Percentiles rank a stretch among this genome's conserved stretches.
Conservation (phyloP, 2,888 invertebrate species). For the Protodeltote pygarga region DNA sequence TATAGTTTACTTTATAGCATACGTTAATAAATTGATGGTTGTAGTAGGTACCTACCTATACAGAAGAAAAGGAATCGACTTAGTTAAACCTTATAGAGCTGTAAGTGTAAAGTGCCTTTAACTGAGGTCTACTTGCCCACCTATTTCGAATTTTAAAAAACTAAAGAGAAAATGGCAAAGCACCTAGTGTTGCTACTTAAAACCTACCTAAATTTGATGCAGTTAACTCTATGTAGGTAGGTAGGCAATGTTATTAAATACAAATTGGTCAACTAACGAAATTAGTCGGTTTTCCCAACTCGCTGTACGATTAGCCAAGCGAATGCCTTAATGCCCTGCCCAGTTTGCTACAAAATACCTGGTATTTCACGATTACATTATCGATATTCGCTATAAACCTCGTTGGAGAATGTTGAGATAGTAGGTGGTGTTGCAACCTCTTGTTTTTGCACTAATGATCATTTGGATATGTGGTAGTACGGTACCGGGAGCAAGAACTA, state of each 20-base stretch:
- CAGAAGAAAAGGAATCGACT: too few relatives aligned
- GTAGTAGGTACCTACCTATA: too few relatives aligned
- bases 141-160: too few relatives aligned
- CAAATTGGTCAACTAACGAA: constrained; percentile 5
- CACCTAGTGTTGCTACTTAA: too few relatives aligned
- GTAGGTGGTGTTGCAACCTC: constrained; percentile 56
- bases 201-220: too few relatives aligned
- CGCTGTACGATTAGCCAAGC: constrained; percentile 6
- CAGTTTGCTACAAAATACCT: constrained; percentile 34
- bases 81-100: too few relatives aligned
- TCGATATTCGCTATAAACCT: constrained; percentile 31
- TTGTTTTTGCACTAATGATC: constrained; percentile 75
- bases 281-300: constrained; percentile 26
- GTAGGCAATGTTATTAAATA: background rate
- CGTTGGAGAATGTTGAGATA: constrained; percentile 52
- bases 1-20: too few relatives aligned
- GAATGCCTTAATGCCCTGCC: constrained; percentile 35
- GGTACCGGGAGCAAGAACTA: constrained; percentile 64
- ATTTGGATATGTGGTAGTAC: constrained; percentile 68
- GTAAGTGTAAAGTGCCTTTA: too few relatives aligned
- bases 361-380: constrained; percentile 51
- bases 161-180: too few relatives aligned
- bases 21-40: too few relatives aligned
- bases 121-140: constrained; percentile 11
- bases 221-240: too few relatives aligned